Base-by-base conservation (phyloP, 2,888 invertebrate genomes). In the Sericinus montela region DNA sequence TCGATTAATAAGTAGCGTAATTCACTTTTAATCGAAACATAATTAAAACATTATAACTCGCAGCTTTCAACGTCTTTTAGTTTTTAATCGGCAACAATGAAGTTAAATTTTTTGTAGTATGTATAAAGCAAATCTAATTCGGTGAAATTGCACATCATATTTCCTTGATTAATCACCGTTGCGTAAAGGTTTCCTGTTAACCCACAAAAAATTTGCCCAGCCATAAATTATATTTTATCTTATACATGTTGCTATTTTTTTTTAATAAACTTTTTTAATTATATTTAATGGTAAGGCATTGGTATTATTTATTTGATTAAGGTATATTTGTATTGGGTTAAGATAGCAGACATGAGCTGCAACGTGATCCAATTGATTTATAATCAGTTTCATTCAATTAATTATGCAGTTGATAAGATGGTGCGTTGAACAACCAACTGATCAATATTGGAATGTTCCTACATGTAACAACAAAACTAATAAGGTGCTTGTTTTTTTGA, bases 371-470 rank as follows among this genome's bases (percentile, higher is more conserved):
- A 46, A 56, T 59, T 65, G 58, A 65, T 74, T 67, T 68, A 67
- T 66, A 65, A 70, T 67, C 59, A 57, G 57, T 58, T 64, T 57
- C 64, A 65, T 74, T 70, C 60, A 69, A 59, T 65, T 71, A 69
- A 71, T 72, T 68, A 63, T 60, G 55, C 51, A 58, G 58, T 53
- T 58, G 65, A 71, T 69, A 72, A 70, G 57, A 53, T 57, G 46
- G 69, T 65, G 62, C 69, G 63, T 67, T 70, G 65, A 69, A 69
- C 68, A 66, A 55, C 58, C 56, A 52, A 53, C 56, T 65, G 64
- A 65, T 69, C 73, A 67, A 61, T 53, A 36, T 58, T 54, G 58
- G 59, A 62, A 60, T 62, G 59, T 63, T 60, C 55, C 56, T 65
- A 62, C 62, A 57, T 59, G 63, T 68, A 62, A 60, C 59, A 55